Evolutionary conservation across 2,113 vertebrate genomes (phyloP).

Genomic region (Helogale parvula): DNA sequence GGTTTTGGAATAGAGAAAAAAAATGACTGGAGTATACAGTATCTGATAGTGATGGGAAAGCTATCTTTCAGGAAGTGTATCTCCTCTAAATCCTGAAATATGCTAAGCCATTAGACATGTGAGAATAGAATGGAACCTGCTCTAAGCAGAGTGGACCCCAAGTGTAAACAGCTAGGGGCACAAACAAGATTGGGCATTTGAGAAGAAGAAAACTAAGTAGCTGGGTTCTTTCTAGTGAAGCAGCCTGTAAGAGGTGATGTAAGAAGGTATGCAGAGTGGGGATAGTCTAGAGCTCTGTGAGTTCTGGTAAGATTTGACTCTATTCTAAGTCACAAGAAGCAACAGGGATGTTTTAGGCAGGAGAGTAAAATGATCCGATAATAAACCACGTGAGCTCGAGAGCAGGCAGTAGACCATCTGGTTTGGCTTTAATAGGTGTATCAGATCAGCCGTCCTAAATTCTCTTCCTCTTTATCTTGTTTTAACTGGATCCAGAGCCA

Average conservation of each 20-base stretch:
- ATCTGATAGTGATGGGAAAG: background rate
- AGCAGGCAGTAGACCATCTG: background rate
- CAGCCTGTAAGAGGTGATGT: background rate
- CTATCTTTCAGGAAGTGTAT: fast-evolving
- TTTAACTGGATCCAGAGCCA: background rate
- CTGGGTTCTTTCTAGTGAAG: background rate
- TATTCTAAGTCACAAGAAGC: background rate
- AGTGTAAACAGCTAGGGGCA: background rate
- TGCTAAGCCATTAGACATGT: background rate
- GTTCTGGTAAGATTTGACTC: background rate
- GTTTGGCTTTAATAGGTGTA: slow-evolving; percentile 5
- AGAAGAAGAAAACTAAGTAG: background rate
- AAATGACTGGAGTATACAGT: background rate
- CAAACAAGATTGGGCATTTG: background rate
- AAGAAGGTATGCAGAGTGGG: background rate
- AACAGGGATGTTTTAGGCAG: background rate
- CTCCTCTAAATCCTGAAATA: background rate
- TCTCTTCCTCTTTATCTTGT: slow-evolving; percentile 37
- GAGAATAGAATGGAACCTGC: background rate
- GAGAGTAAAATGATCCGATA: background rate
- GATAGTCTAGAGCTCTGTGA: too few relatives aligned
- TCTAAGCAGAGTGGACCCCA: background rate
- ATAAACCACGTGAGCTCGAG: background rate
- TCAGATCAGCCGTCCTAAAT: background rate
- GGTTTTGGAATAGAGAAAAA: background rate